phyloP scores from a whole-genome alignment of 2,797 vertebrate genomes.

The Acipenser ruthenus region DNA sequence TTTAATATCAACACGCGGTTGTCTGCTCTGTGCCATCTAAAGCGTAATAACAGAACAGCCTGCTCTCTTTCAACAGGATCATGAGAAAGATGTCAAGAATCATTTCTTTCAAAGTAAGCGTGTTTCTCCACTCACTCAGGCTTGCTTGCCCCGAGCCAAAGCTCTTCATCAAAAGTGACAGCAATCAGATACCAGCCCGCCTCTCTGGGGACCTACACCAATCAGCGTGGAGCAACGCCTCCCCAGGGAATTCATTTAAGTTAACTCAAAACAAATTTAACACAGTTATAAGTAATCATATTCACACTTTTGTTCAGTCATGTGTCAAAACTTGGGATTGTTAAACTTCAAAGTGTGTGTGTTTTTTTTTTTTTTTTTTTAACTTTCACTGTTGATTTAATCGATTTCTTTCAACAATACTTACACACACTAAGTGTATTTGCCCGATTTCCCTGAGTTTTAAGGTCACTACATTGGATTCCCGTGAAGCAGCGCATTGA shows the following conservation, averaged over 20 bases:
- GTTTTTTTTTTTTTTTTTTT: no score
- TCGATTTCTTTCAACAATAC: no score
- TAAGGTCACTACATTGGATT: no score
- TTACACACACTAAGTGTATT: no score
- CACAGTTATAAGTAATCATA: neutral
- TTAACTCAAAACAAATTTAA: neutral
- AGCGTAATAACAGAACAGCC: neutral
- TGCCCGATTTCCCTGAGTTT: no score
- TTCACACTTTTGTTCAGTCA: neutral
- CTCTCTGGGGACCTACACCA: neutral
- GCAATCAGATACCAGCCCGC: neutral
- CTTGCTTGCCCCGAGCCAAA: constrained; percentile 3
- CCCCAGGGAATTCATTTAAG: neutral
- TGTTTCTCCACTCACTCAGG: neutral
- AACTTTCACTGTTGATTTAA: no score
- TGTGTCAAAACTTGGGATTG: no score
- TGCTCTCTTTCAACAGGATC: constrained; percentile 7
- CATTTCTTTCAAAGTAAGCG: constrained; percentile 3
- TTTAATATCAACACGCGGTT: neutral
- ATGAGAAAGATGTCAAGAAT: neutral
- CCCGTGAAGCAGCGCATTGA: no score
- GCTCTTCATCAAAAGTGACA: constrained; percentile 11
- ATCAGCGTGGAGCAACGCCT: neutral
- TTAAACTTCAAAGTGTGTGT: no score
- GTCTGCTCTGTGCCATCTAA: neutral